These are phyloP conservation scores for Montipora efflorescens DNA, from an alignment of 64 coral and sea anemone species.

Conservation along the genomic window DNA sequence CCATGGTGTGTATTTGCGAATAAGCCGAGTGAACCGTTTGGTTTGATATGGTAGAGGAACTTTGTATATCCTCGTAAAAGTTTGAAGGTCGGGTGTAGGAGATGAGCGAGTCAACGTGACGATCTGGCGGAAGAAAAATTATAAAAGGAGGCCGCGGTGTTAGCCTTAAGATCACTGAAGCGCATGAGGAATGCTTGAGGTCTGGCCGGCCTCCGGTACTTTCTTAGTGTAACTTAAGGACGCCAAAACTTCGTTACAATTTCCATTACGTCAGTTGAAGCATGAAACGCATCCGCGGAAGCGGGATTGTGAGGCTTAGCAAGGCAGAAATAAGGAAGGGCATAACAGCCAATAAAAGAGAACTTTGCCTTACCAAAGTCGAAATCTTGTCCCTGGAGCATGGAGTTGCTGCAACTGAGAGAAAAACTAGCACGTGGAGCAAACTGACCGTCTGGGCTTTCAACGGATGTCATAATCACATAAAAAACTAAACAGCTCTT, in stretches of 20 bases:
- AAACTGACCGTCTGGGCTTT: slow-evolving; percentile 60
- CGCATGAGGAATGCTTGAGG: slow-evolving; percentile 32
- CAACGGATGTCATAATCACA: slow-evolving; percentile 58
- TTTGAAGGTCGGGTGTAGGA: slow-evolving; percentile 17
- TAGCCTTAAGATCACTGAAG: not conserved
- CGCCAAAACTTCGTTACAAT: slow-evolving; percentile 49
- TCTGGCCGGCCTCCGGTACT: not conserved
- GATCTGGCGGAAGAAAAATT: slow-evolving; percentile 13
- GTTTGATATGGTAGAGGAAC: slow-evolving; percentile 26
- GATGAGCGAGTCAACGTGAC: slow-evolving; percentile 65
- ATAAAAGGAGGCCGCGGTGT: not conserved
- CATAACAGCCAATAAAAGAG: not conserved
- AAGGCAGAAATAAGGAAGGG: not conserved
- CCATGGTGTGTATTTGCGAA: slow-evolving; percentile 73
- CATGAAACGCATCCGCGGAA: not conserved
- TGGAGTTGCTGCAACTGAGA: slow-evolving; percentile 32
- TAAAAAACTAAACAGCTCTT: slow-evolving; percentile 39
- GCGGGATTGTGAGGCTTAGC: not conserved
- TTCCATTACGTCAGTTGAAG: slow-evolving; percentile 43
- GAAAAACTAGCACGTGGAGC: slow-evolving; percentile 64
- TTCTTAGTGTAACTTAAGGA: slow-evolving; percentile 45
- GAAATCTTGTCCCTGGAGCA: slow-evolving; percentile 67
- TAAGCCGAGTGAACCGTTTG: slow-evolving; percentile 67
- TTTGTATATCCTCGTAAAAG: slow-evolving; percentile 60
- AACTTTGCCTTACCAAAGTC: slow-evolving; percentile 70